Conservation (phyloP, 2,113 vertebrate genomes). For the Platanista minor region DNA sequence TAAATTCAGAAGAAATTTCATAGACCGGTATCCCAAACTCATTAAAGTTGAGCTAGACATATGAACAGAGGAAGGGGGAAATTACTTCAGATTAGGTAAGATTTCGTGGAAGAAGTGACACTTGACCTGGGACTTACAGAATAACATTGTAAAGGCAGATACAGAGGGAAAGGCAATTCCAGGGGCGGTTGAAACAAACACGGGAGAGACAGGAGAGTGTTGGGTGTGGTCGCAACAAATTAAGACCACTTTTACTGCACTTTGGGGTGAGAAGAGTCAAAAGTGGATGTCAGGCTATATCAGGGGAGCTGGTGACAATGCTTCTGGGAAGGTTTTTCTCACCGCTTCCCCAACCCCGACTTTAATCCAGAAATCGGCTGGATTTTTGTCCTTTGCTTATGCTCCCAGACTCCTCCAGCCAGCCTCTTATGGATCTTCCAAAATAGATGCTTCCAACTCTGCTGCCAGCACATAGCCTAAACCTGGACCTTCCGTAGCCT, state of each 20-base stretch:
- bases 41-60: neutral
- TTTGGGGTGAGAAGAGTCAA: neutral
- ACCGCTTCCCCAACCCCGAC: accelerated
- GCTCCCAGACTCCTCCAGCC: neutral
- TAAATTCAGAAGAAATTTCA: neutral
- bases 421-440: neutral
- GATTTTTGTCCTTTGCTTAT: neutral
- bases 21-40: neutral
- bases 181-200: neutral
- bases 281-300: neutral
- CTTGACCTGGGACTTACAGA: neutral
- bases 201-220: neutral
- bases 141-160: neutral
- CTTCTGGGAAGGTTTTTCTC: neutral
- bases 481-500: no score
- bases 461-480: neutral
- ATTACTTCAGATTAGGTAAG: neutral
- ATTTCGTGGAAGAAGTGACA: neutral
- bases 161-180: neutral
- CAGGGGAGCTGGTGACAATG: neutral
- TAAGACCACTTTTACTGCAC: neutral
- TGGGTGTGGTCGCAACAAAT: neutral
- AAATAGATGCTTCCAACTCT: neutral
- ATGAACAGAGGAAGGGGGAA: neutral
- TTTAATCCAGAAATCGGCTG: no score